These are phyloP conservation scores for Oscheius sp. DNA, from an alignment of 2,888 invertebrate genomes.

Conservation along the genomic window DNA sequence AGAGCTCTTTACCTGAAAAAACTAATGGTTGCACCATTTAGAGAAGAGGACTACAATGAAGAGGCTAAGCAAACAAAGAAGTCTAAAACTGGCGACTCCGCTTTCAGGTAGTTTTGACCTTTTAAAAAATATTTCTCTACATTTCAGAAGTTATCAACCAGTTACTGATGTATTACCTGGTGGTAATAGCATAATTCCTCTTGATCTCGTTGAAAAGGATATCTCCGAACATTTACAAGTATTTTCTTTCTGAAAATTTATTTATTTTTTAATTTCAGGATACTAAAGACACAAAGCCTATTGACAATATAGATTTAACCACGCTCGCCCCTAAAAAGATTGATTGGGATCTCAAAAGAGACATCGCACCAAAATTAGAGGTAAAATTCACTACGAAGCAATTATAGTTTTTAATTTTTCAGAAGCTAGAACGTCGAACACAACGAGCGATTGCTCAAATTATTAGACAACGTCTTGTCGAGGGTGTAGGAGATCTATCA, in stretches of 20 bases:
- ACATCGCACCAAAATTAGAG: constrained; percentile 44
- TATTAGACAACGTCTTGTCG: constrained; percentile 74
- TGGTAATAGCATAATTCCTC: constrained; percentile 5
- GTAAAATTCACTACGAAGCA: not conserved
- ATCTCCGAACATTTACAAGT: constrained; percentile 47
- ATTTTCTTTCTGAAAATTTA: not conserved
- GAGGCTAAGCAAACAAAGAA: constrained; percentile 44
- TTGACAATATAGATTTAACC: constrained; percentile 48
- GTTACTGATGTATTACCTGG: constrained; percentile 35
- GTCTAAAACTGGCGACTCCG: constrained; percentile 30
- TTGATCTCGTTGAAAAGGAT: constrained; percentile 46
- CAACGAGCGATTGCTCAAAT: constrained; percentile 94
- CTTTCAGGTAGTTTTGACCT: constrained; percentile 39
- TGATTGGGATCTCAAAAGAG: constrained; percentile 56
- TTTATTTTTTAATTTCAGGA: constrained; percentile 28
- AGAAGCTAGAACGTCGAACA: constrained; percentile 88
- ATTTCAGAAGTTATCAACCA: constrained; percentile 42
- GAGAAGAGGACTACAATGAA: constrained; percentile 51
- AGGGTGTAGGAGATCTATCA: constrained; percentile 52
- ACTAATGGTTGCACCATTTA: constrained; percentile 10
- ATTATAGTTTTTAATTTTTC: constrained; percentile 73
- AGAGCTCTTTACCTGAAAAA: not conserved
- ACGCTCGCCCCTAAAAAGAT: constrained; percentile 53
- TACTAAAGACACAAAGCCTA: constrained; percentile 42
- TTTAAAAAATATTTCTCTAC: not conserved